Conservation (phyloP, 1,140 invertebrate genomes). For the Drosophila asahinai region DNA sequence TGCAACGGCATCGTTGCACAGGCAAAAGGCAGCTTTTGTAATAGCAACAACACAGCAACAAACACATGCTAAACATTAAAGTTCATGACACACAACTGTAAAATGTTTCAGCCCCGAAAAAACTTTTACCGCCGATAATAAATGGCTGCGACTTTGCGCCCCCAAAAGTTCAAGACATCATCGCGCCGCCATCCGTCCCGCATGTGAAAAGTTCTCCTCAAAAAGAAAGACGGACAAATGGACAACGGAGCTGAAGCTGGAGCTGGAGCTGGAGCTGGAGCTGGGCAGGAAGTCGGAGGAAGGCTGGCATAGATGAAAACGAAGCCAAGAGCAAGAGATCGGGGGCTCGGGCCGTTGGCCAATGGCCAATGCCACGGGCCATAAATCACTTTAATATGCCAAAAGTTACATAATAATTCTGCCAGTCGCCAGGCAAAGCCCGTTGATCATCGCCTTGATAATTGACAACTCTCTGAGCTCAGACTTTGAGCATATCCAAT, state of each 20-base stretch:
- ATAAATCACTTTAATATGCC: conserved; percentile 82
- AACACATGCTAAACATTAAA: conserved; percentile 77
- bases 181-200: conserved; percentile 51
- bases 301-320: conserved; percentile 45
- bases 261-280: conserved; percentile 13
- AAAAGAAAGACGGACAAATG: conserved; percentile 20
- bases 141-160: conserved; percentile 78
- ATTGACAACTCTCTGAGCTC: conserved; percentile 48
- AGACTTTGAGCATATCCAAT: not conserved
- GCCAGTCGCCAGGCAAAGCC: conserved; percentile 37
- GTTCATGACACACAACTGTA: conserved; percentile 83
- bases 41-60: conserved; percentile 43
- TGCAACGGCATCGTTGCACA: not conserved
- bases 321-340: conserved; percentile 70
- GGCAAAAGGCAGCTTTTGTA: conserved; percentile 36
- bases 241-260: conserved; percentile 8
- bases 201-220: conserved; percentile 75
- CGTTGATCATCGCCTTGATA: conserved; percentile 51
- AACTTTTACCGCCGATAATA: conserved; percentile 79
- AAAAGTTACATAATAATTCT: conserved; percentile 82
- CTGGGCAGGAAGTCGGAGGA: conserved; percentile 66
- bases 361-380: conserved; percentile 79
- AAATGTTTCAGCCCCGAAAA: conserved; percentile 72
- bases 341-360: conserved; percentile 55
- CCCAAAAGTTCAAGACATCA: conserved; percentile 77